Percentiles rank a stretch among this genome's conserved stretches.
These are phyloP conservation scores for Acridotheres tristis DNA, from an alignment of 2,797 vertebrate genomes.

Conservation along the genomic window DNA sequence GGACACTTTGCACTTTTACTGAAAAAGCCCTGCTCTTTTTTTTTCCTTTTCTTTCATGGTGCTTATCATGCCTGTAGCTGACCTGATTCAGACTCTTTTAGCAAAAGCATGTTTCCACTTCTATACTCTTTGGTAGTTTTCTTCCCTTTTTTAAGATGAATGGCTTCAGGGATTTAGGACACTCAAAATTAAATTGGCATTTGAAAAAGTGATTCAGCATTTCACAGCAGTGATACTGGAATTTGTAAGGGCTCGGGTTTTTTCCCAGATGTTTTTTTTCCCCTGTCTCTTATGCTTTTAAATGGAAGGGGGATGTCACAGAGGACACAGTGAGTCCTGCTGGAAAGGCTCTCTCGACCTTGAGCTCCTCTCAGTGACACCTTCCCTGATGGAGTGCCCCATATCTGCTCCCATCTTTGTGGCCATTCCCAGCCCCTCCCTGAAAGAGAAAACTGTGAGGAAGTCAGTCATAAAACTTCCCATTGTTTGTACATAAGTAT, in stretches of 20 bases:
- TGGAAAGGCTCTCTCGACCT: neutral
- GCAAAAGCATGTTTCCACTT: rapidly evolving
- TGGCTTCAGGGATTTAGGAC: neutral
- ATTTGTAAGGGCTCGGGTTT: neutral
- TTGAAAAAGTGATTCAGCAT: neutral
- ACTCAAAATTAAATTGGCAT: neutral
- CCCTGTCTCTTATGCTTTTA: neutral
- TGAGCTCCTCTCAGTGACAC: neutral
- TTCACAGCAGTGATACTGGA: neutral
- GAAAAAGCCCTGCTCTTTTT: neutral
- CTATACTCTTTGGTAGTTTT: neutral
- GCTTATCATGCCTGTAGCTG: neutral
- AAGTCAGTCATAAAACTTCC: neutral
- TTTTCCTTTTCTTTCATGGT: neutral
- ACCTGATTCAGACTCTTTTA: neutral
- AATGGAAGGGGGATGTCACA: neutral
- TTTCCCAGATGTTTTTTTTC: neutral
- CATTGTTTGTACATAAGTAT: neutral
- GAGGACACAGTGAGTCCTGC: neutral
- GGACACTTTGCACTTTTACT: neutral
- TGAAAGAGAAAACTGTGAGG: neutral
- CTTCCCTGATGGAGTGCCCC: neutral
- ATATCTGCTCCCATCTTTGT: rapidly evolving
- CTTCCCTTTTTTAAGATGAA: neutral
- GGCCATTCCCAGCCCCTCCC: neutral